These are phyloP conservation scores for Drosophila flavopinicola DNA, from an alignment of 2,888 invertebrate genomes.

Conservation along the genomic window DNA sequence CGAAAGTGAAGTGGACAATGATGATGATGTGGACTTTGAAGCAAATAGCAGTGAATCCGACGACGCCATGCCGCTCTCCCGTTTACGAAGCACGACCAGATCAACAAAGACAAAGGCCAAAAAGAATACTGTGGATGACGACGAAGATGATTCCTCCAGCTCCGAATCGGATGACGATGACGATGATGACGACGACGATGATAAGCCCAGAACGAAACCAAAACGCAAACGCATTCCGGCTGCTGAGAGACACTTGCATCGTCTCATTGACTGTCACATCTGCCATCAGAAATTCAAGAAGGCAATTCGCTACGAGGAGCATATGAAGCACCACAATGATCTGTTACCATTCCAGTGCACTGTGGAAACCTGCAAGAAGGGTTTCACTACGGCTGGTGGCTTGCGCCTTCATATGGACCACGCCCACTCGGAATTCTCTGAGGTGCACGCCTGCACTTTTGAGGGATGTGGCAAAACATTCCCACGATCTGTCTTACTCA, in stretches of 20 bases:
- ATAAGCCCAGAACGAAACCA: conserved; percentile 44
- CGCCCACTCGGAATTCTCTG: conserved; percentile 80
- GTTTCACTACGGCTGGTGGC: conserved; percentile 80
- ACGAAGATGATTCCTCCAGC: conserved; percentile 49
- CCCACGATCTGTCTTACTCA: conserved; percentile 77
- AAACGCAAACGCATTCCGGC: conserved; percentile 72
- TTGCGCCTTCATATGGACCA: conserved; percentile 79
- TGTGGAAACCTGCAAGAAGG: conserved; percentile 77
- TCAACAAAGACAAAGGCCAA: conserved; percentile 43
- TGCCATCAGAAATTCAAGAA: conserved; percentile 82
- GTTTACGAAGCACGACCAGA: conserved; percentile 31
- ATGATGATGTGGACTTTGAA: conserved; percentile 70
- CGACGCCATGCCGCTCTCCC: conserved; percentile 73
- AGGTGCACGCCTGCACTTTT: conserved; percentile 78
- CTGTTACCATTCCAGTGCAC: conserved; percentile 81
- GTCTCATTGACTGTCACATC: conserved; percentile 80
- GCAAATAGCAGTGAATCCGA: conserved; percentile 67
- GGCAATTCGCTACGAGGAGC: conserved; percentile 77
- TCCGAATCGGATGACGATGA: conserved; percentile 52
- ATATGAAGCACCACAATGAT: conserved; percentile 82
- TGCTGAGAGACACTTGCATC: conserved; percentile 70
- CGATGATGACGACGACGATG: conserved; percentile 29
- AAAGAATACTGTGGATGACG: conserved; percentile 33
- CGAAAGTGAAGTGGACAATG: conserved; percentile 64
- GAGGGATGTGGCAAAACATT: conserved; percentile 80